Base-by-base conservation (phyloP, 2,888 invertebrate species). In the Heteromyza rotundicornis region DNA sequence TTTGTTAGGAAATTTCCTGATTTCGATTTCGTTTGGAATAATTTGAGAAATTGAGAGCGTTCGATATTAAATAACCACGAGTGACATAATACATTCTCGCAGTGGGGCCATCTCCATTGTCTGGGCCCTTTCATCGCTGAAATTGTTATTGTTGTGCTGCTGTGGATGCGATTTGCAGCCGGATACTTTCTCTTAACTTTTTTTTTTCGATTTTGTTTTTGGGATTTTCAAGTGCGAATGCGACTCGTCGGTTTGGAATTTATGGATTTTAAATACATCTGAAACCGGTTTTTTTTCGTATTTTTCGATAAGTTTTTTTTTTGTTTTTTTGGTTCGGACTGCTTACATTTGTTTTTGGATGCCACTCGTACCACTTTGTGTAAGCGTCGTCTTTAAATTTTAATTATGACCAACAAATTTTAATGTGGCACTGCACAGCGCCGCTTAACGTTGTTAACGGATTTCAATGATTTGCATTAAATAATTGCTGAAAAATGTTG, bases 131-230 rank as follows among this genome's bases (percentile, higher is more conserved):
- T 10, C 27, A 27, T 27, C 27, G 27, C 27, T 40, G 40, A 14
- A 14, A 22, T 35, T 35, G 22, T 54, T 35, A 12, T 36, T 19
- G 35, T 36, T 40, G 55, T 49, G 50, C 17, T 51, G 51, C 16
- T 51, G 56, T 54, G 20, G 47, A 3, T 2, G 47, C 54, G 3
- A 22, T 19, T 55, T 17, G 1, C 16, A 54, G 54, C 54, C 54
- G 54, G 54, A 54, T 54, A 54, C 54, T 54, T 54, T 54, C 54
- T 54, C 54, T 54, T 20, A 54, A 5, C 17, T 2, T 17, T 47
- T 17, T 47, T 17, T 47, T 40, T 40, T 40, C 12, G 40, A 12
- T 40, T 47, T 17, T 17, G 17, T 5, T 47, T 17, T 47, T 47
- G 3, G 19, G 19, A 40, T 3, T 35, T 54, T 54, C 35, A 54